Evolutionary conservation across 2,888 invertebrate species (phyloP).

Genomic region (Mylabris sibirica): DNA sequence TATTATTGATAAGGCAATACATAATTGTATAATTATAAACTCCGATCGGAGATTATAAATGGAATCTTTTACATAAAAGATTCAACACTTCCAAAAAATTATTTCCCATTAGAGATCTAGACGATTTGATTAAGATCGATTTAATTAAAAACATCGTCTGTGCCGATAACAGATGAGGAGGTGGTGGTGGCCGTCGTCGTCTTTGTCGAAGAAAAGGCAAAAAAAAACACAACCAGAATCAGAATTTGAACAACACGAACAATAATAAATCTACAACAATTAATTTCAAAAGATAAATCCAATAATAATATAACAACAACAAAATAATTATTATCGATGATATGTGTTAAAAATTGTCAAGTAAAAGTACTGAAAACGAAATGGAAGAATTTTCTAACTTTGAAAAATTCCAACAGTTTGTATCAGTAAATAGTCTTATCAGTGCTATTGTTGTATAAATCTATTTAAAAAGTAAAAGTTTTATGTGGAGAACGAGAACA

Average conservation of each 20-base stretch:
- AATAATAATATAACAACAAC: background rate
- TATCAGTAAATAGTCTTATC: no score
- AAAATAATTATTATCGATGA: background rate
- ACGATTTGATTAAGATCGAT: constrained; percentile 5
- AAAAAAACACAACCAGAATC: background rate
- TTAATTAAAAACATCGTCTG: constrained; percentile 9
- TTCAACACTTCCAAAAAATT: constrained; percentile 4
- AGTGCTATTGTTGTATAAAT: no score
- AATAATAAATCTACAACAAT: background rate
- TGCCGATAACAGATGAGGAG: background rate
- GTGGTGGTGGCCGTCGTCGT: no score
- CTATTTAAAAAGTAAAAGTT: no score
- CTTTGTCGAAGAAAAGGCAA: no score
- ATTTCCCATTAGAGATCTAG: background rate
- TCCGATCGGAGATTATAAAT: constrained; percentile 13
- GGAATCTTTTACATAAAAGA: constrained; percentile 1
- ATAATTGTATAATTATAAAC: constrained; percentile 37
- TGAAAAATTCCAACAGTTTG: no score
- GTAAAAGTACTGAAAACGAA: no score
- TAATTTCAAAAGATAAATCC: background rate
- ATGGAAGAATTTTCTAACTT: no score
- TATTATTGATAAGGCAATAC: constrained; percentile 36
- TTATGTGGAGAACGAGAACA: no score
- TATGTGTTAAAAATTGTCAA: no score
- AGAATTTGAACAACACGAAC: background rate